Base-by-base conservation (phyloP, 2,797 vertebrate species). In the Thripadectes ignobilis region DNA sequence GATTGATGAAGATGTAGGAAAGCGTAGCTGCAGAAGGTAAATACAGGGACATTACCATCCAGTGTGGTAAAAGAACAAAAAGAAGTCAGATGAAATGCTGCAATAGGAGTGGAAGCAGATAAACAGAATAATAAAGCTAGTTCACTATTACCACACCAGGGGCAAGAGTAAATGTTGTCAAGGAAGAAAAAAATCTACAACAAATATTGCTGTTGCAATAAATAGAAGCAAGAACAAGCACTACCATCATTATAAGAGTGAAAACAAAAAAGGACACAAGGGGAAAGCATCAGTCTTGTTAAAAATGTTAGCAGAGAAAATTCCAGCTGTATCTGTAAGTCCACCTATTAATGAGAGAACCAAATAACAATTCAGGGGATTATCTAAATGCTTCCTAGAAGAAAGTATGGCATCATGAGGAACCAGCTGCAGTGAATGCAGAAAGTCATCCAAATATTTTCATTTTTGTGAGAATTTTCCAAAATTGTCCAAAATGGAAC, bases 91-190 rank as follows among this genome's bases (percentile, higher is more conserved):
- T 4, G 3, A 73, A 87, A 51, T 10, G 12, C 7, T 79, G 36
- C 13, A 45, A 21, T 3, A 38, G n/a, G 12, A 74, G 21, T 6
- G 12, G 27, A 65, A 78, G 27, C 3, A 84, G 30, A 12, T 6
- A 4, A 62, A 32, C 26, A 48, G 8, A 38, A 24, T 34, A 49
- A n/a, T 49, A 68, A 76, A 66, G 2, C 12, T 39, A 7, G 3
- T 46, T 45, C 17, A 39, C 6, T 36, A 10, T 62, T 78, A 66
- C 12, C 6, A n/a, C 0, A 0, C 48, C 19, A 49, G 8, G 3
- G 18, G 9, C 4, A 89, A 68, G 19, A 65, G 10, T 6, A 75
- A 52, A 46, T 38, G 12, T 39, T 54, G 49, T 34, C 14, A 51
- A n/a, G 24, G 36, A 61, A 62, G 16, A 49, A 29, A 55, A 55